These are phyloP conservation scores for Eledone cirrhosa DNA, from an alignment of 2,888 invertebrate genomes.

Conservation along the genomic window DNA sequence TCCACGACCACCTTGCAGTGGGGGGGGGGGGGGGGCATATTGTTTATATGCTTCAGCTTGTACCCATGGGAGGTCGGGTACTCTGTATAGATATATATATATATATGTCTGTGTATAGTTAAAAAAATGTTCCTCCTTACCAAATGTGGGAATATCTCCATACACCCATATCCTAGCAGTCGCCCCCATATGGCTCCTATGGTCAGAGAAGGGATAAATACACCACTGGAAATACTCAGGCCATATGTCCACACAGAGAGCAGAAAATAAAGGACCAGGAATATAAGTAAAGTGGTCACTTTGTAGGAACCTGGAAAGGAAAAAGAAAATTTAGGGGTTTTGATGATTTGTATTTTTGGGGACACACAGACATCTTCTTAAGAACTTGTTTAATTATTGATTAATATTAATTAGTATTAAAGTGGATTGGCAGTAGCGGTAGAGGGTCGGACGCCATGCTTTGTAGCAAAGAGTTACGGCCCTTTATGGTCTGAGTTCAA, in stretches of 20 bases:
- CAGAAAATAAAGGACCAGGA: slow-evolving; percentile 81
- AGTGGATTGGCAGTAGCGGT: too few species aligned
- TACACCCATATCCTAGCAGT: slow-evolving; percentile 77
- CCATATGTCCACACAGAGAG: slow-evolving; percentile 94
- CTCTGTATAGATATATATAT: too few species aligned
- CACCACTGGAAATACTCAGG: slow-evolving; percentile 88
- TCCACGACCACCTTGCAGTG: too few species aligned
- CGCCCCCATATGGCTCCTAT: slow-evolving; percentile 98
- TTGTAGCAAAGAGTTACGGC: too few species aligned
- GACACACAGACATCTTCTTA: background rate
- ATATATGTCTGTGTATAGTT: too few species aligned
- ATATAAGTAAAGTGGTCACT: slow-evolving; percentile 47
- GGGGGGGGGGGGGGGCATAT: too few species aligned
- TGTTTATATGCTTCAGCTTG: too few species aligned
- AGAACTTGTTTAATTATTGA: background rate
- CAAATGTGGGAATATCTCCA: slow-evolving; percentile 64
- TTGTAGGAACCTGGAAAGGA: slow-evolving; percentile 51
- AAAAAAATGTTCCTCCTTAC: slow-evolving; percentile 50
- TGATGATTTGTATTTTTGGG: background rate
- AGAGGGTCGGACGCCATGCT: too few species aligned
- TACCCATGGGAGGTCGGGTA: too few species aligned
- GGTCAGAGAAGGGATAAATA: slow-evolving; percentile 91
- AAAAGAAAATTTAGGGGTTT: background rate
- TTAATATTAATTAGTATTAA: too few species aligned
- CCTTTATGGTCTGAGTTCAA: too few species aligned